Base-by-base conservation (phyloP, 2,888 invertebrate species). In the Eutolmus rufibarbis region DNA sequence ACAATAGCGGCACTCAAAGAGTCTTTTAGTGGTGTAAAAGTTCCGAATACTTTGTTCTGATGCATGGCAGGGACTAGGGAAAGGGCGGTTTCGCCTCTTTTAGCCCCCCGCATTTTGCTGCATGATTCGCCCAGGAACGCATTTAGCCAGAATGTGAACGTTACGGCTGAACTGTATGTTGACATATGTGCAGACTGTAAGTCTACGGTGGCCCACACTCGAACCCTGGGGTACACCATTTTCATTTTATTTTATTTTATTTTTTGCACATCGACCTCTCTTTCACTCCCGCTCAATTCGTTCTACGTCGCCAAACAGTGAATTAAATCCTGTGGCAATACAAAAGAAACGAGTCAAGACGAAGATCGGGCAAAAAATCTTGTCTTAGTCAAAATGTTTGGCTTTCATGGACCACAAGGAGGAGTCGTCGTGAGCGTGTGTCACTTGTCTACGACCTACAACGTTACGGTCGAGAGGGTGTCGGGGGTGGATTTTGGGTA, bases 1-100 rank as follows among this genome's bases (percentile, higher is more conserved):
- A 78, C 40, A 78, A 78, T 78, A 43, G 78, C 43, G 37, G 43
- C 40, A 78, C 40, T 78, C 78, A 78, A 43, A 40, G 40, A 14
- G 78, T 78, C 37, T 77, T 37, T 78, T 43, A 78, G 43, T 78
- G 78, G 78, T 40, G 78, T 78, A 37, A 78, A 78, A 78, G 40
- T 78, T 78, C 19, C 40, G 14, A 40, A 78, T 78, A n/a, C 78
- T 78, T 78, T 78, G 78, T 43, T 23, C 23, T 66, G 28, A 66
- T 66, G 66, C 66, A 66, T 28, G 28, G 23, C 19, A 28, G 4
- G 66, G 66, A 56, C 56, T 56, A 46, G 43, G 56, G 19, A 56
- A 8, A 66, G 12, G 66, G 19, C 2, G 12, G 40, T 40, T 56
- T 56, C 66, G 2, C 51, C 19, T 2, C 2, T 16, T 16, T 2